Evolutionary conservation across 2,888 invertebrate species (phyloP), one percentile per base, ranked within the genome.

Genomic region (Macaria liturata): DNA sequence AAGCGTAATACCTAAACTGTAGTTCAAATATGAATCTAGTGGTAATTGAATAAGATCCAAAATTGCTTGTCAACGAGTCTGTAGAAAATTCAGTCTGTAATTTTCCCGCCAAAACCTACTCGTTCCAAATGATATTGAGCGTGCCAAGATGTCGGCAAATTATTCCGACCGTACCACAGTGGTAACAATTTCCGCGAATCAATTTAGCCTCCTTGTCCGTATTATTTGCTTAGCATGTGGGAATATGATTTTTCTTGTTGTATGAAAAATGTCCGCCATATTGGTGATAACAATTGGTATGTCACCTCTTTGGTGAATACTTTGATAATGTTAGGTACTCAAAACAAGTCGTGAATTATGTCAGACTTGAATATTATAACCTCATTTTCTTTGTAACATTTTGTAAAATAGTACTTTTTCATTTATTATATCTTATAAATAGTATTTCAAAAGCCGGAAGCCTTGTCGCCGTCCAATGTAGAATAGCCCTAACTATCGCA

Each of bases 21-120:
- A 37, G 7, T 20, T 39, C 20, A 9, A 48, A 57, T 59, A 49
- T 45, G 6, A 49, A 32, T 46, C 46, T 51, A 53, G 51, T 2
- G 0, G 0, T 20, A 7, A 45, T 32, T 0, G 0, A 0, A 32
- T 60, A 71, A 31, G 49, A 67, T 65, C 52, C 4, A 66, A 62
- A 68, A 47, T 62, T 7, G 6, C 37, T 31, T 34, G 46, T n/a
- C 20, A 45, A 20, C 30, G 44, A 58, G 39, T 62, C 45, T 49
- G 56, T 54, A 47, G 49, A 62, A 73, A 73, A 72, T 79, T 74
- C 76, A 77, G 75, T 76, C 71, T 67, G 74, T 77, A 78, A 81
- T 78, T 84, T 84, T 84, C 74, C 80, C 84, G 83, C 86, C 86
- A 83, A 88, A 86, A 80, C 67, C 66, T 70, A 73, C 71, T 68